A percentile compares a stretch with the other conserved stretches of the same genome.
Conservation (phyloP, 2,797 vertebrate genomes). For the Chaetophractus vellerosus region DNA sequence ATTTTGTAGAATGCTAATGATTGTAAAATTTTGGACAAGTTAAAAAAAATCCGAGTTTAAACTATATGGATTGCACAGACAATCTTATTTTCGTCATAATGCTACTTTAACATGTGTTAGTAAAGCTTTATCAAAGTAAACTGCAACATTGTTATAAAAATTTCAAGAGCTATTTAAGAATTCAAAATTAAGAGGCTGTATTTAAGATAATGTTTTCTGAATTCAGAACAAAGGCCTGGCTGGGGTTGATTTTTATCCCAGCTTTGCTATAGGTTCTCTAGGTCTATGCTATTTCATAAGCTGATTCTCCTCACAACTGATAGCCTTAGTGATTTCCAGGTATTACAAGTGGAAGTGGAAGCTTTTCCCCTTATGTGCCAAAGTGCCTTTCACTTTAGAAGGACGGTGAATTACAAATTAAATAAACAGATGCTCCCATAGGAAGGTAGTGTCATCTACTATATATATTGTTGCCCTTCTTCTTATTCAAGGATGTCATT, state of each 20-base stretch:
- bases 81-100: slow-evolving; percentile 52
- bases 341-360: slow-evolving; percentile 48
- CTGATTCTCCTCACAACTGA: slow-evolving; percentile 50
- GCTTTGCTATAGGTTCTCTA: neutral
- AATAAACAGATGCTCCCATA: slow-evolving; percentile 43
- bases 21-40: slow-evolving; percentile 48
- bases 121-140: slow-evolving; percentile 57
- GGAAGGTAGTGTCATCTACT: slow-evolving; percentile 4
- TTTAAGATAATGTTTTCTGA: slow-evolving; percentile 62
- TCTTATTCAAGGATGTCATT: slow-evolving; percentile 69
- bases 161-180: slow-evolving; percentile 60
- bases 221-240: neutral
- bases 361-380: slow-evolving; percentile 53
- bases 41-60: neutral
- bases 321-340: slow-evolving; percentile 60
- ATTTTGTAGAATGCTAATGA: neutral
- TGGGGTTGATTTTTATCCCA: neutral
- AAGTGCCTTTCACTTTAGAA: slow-evolving; percentile 56
- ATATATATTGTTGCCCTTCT: slow-evolving; percentile 39
- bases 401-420: slow-evolving; percentile 55
- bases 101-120: neutral
- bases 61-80: slow-evolving; percentile 13
- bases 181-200: slow-evolving; percentile 48
- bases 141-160: neutral
- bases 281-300: slow-evolving; percentile 51